Evolutionary conservation across 2,888 invertebrate species (phyloP).

Genomic region (Mythimna pallens): DNA sequence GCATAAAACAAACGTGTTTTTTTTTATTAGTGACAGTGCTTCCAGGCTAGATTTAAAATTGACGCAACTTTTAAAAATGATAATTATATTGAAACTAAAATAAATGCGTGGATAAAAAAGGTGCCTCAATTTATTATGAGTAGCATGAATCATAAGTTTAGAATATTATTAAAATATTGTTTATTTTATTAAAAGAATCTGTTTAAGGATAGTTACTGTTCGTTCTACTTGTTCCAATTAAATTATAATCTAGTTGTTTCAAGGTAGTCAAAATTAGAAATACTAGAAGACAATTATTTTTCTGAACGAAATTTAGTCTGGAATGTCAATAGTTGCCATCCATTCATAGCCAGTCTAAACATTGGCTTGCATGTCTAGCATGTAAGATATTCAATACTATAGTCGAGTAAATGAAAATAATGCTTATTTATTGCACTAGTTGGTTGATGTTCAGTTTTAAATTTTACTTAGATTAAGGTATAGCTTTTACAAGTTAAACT

Average conservation of each 20-base stretch:
- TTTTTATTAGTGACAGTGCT: background rate
- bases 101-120: constrained; percentile 8
- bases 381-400: constrained; percentile 69
- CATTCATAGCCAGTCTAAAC: constrained; percentile 56
- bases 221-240: background rate
- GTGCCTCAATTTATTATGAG: constrained; percentile 41
- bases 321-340: constrained; percentile 65
- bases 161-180: constrained; percentile 19
- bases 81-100: background rate
- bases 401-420: constrained; percentile 61
- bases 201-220: background rate
- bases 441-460: constrained; percentile 54
- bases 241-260: constrained; percentile 3
- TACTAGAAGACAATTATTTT: constrained; percentile 23
- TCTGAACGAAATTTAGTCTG: constrained; percentile 34
- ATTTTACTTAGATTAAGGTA: background rate
- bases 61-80: constrained; percentile 28
- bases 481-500: background rate
- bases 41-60: constrained; percentile 25
- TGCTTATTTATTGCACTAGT: constrained; percentile 69
- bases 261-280: background rate
- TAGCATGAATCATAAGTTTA: constrained; percentile 51
- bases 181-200: constrained; percentile 9
- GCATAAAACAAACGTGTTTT: background rate
- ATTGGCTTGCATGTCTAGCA: constrained; percentile 76